Percentiles rank a stretch among this genome's conserved stretches.
These are phyloP conservation scores for Panagrolaimus sp. DNA, from an alignment of 1,140 invertebrate genomes.

Conservation along the genomic window DNA sequence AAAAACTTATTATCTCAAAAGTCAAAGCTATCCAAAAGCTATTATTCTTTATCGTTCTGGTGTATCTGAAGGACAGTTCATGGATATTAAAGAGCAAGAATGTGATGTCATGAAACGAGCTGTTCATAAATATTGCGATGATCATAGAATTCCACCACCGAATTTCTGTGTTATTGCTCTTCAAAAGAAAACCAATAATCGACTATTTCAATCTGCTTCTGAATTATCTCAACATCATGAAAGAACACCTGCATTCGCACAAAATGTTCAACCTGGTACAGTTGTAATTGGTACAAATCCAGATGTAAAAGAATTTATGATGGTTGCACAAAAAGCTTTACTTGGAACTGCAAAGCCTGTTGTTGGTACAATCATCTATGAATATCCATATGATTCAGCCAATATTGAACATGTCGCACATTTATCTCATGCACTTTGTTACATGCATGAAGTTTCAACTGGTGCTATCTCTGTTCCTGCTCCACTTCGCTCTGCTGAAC, in stretches of 20 bases:
- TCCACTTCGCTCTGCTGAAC: not conserved
- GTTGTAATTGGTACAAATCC: not conserved
- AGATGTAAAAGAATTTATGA: not conserved
- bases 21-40: not conserved
- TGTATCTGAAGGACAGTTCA: not conserved
- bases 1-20: not conserved
- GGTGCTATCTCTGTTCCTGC: not conserved
- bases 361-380: not conserved
- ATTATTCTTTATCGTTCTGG: slow-evolving; percentile 4
- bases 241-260: not conserved
- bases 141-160: not conserved
- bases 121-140: too few relatives aligned
- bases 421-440: not conserved
- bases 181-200: not conserved
- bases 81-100: not conserved
- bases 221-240: not conserved
- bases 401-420: not conserved
- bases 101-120: not conserved
- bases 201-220: not conserved
- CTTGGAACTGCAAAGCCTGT: not conserved
- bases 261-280: not conserved
- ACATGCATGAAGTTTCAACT: not conserved
- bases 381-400: not conserved
- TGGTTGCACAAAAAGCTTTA: not conserved
- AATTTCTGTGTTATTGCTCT: not conserved